These are phyloP conservation scores for Climacteris rufus DNA, from an alignment of 2,113 vertebrate species.

Conservation along the genomic window DNA sequence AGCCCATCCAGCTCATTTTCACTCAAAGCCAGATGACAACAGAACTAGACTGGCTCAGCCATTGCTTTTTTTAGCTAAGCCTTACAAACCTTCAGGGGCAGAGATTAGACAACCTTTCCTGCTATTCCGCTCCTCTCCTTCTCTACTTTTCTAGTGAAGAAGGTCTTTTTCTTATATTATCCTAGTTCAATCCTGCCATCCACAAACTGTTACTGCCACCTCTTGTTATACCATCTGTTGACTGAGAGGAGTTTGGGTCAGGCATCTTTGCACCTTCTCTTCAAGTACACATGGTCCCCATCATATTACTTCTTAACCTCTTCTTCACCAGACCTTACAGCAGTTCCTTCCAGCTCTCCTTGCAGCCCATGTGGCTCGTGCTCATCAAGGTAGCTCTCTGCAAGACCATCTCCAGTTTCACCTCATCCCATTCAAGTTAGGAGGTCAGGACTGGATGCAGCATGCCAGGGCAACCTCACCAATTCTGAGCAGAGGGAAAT, in stretches of 20 bases:
- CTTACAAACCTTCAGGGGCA: background rate
- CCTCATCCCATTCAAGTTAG: background rate
- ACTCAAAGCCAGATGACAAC: background rate
- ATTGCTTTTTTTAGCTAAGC: background rate
- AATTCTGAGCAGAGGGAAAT: background rate
- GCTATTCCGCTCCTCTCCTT: background rate
- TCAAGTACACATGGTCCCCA: rapidly evolving
- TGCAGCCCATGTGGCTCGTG: background rate
- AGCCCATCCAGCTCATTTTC: background rate
- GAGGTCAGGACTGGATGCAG: background rate
- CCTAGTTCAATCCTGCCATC: background rate
- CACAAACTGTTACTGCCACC: background rate
- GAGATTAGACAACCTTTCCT: background rate
- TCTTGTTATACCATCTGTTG: background rate
- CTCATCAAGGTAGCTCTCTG: background rate
- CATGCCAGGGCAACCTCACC: background rate
- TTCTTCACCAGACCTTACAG: background rate
- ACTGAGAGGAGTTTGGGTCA: background rate
- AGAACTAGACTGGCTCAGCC: background rate
- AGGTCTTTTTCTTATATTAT: background rate
- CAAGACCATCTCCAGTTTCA: background rate
- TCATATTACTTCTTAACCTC: background rate
- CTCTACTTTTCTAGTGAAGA: background rate
- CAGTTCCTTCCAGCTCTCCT: background rate
- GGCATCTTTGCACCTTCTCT: background rate